Conservation (phyloP, 2,113 vertebrate genomes). For the Silurus meridionalis region DNA sequence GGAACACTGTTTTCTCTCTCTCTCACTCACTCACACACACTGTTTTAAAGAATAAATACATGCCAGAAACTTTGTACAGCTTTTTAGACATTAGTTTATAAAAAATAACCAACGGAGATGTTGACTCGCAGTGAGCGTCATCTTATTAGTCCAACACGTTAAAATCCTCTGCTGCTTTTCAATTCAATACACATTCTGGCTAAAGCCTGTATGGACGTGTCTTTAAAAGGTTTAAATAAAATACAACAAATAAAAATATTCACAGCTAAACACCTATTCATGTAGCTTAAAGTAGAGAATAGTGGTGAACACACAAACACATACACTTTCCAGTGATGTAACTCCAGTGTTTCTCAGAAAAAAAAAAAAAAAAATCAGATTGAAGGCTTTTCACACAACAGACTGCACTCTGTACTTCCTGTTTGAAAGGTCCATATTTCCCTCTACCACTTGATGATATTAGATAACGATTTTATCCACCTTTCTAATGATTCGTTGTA, state of each 20-base stretch:
- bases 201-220: background rate
- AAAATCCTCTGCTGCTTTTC: background rate
- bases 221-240: conserved; percentile 18
- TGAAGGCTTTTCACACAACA: background rate
- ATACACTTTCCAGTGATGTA: conserved; percentile 22
- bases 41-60: conserved; percentile 39
- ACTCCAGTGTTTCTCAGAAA: conserved; percentile 35
- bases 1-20: background rate
- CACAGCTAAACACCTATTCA: conserved; percentile 11
- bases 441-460: background rate
- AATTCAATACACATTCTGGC: background rate
- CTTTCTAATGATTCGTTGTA: background rate
- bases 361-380: background rate
- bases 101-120: conserved; percentile 8
- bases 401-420: background rate
- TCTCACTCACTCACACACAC: background rate
- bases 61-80: conserved; percentile 36
- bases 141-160: conserved; percentile 14
- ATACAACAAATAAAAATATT: background rate
- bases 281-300: background rate
- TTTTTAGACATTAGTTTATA: conserved; percentile 35
- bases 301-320: background rate
- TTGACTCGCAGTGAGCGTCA: conserved; percentile 2
- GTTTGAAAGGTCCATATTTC: background rate
- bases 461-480: background rate